phyloP scores from a whole-genome alignment of 1,140 invertebrate genomes.

The Agraylea sexmaculata region DNA sequence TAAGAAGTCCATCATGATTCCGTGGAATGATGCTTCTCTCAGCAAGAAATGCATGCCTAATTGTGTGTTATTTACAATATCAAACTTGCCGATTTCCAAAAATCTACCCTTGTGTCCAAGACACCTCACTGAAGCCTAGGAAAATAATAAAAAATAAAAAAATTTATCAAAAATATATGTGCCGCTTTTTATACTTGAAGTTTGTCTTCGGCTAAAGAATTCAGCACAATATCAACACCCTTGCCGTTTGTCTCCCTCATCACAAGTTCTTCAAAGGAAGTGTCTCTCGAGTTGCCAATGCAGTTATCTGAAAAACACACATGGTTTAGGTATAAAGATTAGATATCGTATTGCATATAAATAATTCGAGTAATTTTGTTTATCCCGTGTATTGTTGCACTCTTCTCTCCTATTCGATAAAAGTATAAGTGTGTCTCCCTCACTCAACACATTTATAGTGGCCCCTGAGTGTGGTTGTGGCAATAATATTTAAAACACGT shows the following conservation, averaged over 20 bases:
- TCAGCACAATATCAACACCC: constrained; percentile 57
- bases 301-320: constrained; percentile 31
- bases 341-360: too few relatives aligned
- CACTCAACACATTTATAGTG: too few relatives aligned
- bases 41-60: constrained; percentile 66
- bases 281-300: constrained; percentile 52
- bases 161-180: background rate
- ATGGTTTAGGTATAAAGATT: too few relatives aligned
- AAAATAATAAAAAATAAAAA: background rate
- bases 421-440: too few relatives aligned
- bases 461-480: too few relatives aligned
- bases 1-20: constrained; percentile 71
- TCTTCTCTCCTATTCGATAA: too few relatives aligned
- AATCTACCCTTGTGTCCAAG: constrained; percentile 56
- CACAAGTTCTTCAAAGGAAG: constrained; percentile 48
- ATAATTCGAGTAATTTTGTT: too few relatives aligned
- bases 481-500: too few relatives aligned
- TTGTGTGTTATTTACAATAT: constrained; percentile 51
- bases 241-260: constrained; percentile 42
- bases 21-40: constrained; percentile 77
- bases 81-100: constrained; percentile 69
- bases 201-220: constrained; percentile 57
- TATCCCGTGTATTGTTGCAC: too few relatives aligned
- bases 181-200: constrained; percentile 41
- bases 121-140: constrained; percentile 61